Conservation (phyloP, 2,888 invertebrate species). For the Pachydiplax longipennis region DNA sequence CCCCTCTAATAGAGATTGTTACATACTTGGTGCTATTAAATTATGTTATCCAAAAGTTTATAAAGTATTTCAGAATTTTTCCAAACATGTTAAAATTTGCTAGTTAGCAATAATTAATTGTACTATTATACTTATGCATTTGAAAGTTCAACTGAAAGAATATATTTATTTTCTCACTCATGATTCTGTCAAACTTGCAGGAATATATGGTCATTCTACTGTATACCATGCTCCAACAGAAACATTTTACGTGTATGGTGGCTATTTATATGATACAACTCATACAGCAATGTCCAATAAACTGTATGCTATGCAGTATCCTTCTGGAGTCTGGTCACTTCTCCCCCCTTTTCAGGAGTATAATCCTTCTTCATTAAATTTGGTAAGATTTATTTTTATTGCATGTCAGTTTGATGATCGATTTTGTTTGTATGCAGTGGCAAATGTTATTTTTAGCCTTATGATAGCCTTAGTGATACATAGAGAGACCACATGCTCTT, state of each 20-base stretch:
- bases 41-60: too few relatives aligned
- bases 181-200: constrained; percentile 53
- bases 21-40: too few relatives aligned
- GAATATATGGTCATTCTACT: constrained; percentile 86
- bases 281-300: constrained; percentile 76
- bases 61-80: too few relatives aligned
- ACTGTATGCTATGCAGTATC: constrained; percentile 79
- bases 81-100: too few relatives aligned
- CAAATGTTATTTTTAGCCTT: not conserved
- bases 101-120: too few relatives aligned
- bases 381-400: constrained; percentile 55
- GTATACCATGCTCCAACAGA: constrained; percentile 83
- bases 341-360: constrained; percentile 75
- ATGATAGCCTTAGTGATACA: too few relatives aligned
- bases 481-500: too few relatives aligned
- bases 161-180: not conserved
- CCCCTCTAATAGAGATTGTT: too few relatives aligned
- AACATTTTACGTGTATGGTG: constrained; percentile 90
- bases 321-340: constrained; percentile 81
- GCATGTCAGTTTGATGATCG: not conserved
- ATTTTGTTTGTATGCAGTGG: too few relatives aligned
- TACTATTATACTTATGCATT: too few relatives aligned
- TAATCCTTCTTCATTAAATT: constrained; percentile 62
- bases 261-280: constrained; percentile 78
- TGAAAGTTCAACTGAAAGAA: too few relatives aligned